These are phyloP conservation scores for Bufo gargarizans DNA, from an alignment of 2,113 vertebrate genomes.

Conservation along the genomic window DNA sequence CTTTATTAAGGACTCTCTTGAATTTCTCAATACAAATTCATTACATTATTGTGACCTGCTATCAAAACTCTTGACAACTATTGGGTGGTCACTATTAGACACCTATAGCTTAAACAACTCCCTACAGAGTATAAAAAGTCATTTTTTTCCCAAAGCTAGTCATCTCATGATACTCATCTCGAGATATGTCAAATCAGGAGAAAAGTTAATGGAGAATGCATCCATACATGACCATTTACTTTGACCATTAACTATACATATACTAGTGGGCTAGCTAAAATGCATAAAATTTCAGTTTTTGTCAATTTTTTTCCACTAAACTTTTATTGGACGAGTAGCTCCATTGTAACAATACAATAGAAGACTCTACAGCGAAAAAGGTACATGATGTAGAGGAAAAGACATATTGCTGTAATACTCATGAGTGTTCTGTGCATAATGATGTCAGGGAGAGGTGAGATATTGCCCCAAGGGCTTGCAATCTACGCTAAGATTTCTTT, in stretches of 20 bases:
- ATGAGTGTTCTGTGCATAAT: constrained; percentile 15
- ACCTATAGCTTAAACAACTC: no score
- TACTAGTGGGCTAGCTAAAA: no score
- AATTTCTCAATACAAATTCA: no score
- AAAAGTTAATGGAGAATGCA: background rate
- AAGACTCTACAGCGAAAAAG: background rate
- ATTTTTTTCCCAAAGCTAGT: no score
- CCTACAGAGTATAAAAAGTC: no score
- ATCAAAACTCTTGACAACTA: no score
- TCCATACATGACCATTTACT: background rate
- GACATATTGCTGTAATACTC: background rate
- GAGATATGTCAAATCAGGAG: no score
- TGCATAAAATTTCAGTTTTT: background rate
- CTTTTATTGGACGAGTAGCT: background rate
- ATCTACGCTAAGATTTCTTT: constrained; percentile 24
- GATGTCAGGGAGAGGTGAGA: constrained; percentile 38
- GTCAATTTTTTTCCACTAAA: background rate
- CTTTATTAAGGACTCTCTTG: no score
- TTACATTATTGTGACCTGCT: no score
- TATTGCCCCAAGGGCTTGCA: constrained; percentile 39
- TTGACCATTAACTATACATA: background rate
- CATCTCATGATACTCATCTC: no score
- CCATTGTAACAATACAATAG: background rate
- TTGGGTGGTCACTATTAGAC: no score
- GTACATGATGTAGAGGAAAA: background rate